Conservation (phyloP, 1,140 invertebrate species). For the Caenorhabditis elegans region WBcel235 BX284604.4:9428501-9429000, state of each 20-base stretch:
- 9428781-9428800: too few relatives aligned
- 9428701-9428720: not conserved
- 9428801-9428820: too few relatives aligned
- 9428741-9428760: not conserved
- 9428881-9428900: too few relatives aligned
- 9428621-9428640: slow-evolving; percentile 3
- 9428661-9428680: not conserved
- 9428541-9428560: not conserved
- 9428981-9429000: too few relatives aligned
- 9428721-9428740: not conserved
- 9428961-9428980: too few relatives aligned
- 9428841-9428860: too few relatives aligned
- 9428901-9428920: too few relatives aligned
- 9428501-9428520: slow-evolving; percentile 29
- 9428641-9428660: not conserved
- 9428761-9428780: too few relatives aligned
- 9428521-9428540: not conserved
- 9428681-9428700: slow-evolving; percentile 8
- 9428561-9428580: not conserved
- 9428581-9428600: not conserved
- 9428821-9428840: too few relatives aligned
- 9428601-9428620: not conserved
- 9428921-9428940: too few relatives aligned
- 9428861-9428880: too few relatives aligned
- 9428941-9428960: too few relatives aligned